Evolutionary conservation across 2,113 vertebrate genomes (phyloP).

Genomic region (Cheilinus undulatus): DNA sequence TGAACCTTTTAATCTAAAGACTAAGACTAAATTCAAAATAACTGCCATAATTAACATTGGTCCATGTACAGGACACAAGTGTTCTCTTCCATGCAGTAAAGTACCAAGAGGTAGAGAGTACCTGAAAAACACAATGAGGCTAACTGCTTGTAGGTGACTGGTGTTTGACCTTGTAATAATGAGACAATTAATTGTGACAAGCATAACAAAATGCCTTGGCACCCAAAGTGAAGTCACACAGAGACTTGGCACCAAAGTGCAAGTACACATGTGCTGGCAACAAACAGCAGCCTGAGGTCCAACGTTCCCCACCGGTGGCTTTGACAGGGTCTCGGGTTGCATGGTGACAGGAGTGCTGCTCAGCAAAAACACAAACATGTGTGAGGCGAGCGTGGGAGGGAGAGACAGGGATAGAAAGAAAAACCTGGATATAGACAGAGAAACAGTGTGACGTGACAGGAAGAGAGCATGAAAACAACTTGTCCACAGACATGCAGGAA

Average conservation of each 20-base stretch:
- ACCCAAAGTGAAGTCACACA: slow-evolving; percentile 41
- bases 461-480: slow-evolving; percentile 25
- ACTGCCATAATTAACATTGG: too few relatives aligned
- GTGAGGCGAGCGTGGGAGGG: slow-evolving; percentile 38
- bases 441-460: slow-evolving; percentile 22
- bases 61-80: not conserved
- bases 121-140: slow-evolving; percentile 1
- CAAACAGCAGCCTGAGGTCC: slow-evolving; percentile 38
- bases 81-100: not conserved
- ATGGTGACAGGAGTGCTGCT: slow-evolving; percentile 42
- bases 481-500: slow-evolving; percentile 13
- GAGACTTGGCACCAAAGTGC: slow-evolving; percentile 53
- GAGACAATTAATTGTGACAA: slow-evolving; percentile 46
- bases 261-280: slow-evolving; percentile 57
- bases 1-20: too few relatives aligned
- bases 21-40: too few relatives aligned
- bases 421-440: slow-evolving; percentile 20
- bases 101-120: not conserved
- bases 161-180: slow-evolving; percentile 55
- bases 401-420: slow-evolving; percentile 5
- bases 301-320: slow-evolving; percentile 35
- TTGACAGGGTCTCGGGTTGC: slow-evolving; percentile 50
- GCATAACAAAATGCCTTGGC: slow-evolving; percentile 57
- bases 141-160: slow-evolving; percentile 27
- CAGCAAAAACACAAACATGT: slow-evolving; percentile 30